Percentiles rank a stretch among this genome's conserved stretches.
These are phyloP conservation scores for Drosophila anomalata DNA, from an alignment of 2,888 invertebrate species.

Conservation along the genomic window DNA sequence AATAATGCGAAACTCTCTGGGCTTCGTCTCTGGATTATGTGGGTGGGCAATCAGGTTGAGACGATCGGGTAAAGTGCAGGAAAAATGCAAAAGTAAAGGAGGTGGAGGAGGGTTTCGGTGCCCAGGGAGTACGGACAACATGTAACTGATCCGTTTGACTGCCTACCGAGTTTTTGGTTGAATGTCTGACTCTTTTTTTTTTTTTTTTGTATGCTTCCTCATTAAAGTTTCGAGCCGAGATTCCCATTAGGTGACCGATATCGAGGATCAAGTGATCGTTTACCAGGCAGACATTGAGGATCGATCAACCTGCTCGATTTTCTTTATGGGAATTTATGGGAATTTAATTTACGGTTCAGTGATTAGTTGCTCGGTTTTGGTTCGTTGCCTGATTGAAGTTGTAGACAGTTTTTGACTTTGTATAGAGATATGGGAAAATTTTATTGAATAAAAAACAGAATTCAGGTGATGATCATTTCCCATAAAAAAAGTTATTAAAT, in stretches of 20 bases:
- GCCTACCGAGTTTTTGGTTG: constrained; percentile 44
- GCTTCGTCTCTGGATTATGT: constrained; percentile 45
- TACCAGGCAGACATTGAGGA: constrained; percentile 7
- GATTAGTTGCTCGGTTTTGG: constrained; percentile 20
- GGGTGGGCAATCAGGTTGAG: constrained; percentile 35
- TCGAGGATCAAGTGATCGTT: constrained; percentile 31
- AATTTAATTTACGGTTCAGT: constrained; percentile 50
- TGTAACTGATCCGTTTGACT: constrained; percentile 69
- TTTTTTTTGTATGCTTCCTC: constrained; percentile 57
- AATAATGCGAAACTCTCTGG: constrained; percentile 32
- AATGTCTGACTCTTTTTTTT: constrained; percentile 16
- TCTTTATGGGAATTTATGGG: constrained; percentile 35
- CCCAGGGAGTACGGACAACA: constrained; percentile 9
- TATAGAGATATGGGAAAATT: constrained; percentile 19
- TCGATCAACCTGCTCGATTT: constrained; percentile 35
- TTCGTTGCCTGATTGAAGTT: constrained; percentile 9
- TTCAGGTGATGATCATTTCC: constrained; percentile 19
- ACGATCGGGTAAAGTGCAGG: constrained; percentile 31
- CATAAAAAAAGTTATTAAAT: no score
- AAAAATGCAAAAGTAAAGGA: constrained; percentile 31
- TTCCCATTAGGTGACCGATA: constrained; percentile 33
- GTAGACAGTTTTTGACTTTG: neutral
- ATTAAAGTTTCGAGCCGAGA: constrained; percentile 34
- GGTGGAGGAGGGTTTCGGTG: constrained; percentile 1
- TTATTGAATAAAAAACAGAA: constrained; percentile 6